Evolutionary conservation across 2,888 invertebrate species (phyloP).

Genomic region (Andrena bucephala): DNA sequence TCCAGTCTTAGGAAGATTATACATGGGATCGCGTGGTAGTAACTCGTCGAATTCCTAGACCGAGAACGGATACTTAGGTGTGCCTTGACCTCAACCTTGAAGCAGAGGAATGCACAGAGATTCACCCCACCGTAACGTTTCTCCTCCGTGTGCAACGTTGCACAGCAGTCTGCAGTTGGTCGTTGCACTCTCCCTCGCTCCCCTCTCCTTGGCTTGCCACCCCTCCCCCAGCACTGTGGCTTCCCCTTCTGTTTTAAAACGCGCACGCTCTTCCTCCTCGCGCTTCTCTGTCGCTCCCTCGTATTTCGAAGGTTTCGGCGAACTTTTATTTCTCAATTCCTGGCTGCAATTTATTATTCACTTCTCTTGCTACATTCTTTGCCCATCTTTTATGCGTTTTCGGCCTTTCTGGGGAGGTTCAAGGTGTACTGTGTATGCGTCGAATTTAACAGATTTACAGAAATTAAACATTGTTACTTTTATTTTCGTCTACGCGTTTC

Average conservation of each 20-base stretch:
- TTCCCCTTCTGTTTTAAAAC: constrained; percentile 44
- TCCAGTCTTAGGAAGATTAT: background rate
- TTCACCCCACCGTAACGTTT: constrained; percentile 56
- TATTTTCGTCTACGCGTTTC: background rate
- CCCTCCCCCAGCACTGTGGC: background rate
- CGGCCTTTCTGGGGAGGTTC: background rate
- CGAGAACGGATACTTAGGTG: constrained; percentile 74
- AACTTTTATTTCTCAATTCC: constrained; percentile 1
- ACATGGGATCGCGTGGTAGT: background rate
- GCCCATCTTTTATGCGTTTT: background rate
- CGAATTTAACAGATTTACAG: too few species aligned
- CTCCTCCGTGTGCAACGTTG: constrained; percentile 40
- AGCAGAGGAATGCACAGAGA: constrained; percentile 75
- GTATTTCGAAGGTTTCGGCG: background rate
- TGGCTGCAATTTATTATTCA: background rate
- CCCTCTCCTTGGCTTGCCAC: constrained; percentile 10
- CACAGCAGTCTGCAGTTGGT: constrained; percentile 46
- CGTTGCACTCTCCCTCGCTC: constrained; percentile 35
- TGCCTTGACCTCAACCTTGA: constrained; percentile 82
- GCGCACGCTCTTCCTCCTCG: background rate
- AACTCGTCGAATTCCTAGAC: constrained; percentile 30
- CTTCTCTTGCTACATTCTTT: background rate
- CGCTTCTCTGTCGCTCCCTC: background rate
- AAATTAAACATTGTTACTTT: background rate
- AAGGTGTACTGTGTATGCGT: background rate